Base-by-base conservation (phyloP, 2,888 invertebrate genomes). In the Parascotia fuliginaria region DNA sequence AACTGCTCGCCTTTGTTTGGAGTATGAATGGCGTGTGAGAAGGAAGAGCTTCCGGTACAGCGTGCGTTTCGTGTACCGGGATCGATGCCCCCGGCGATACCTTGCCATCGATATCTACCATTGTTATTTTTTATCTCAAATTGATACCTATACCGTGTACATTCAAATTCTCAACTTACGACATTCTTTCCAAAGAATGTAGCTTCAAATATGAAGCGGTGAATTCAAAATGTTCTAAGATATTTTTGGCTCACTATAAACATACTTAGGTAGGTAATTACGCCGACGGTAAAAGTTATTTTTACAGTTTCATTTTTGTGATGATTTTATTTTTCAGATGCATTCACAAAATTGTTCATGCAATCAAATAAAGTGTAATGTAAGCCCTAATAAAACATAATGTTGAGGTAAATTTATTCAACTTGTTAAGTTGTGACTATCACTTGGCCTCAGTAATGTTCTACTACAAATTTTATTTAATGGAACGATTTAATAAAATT, bases 11-110 rank as follows among this genome's bases (percentile, higher is more conserved):
- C 70, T 75, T 88, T 90, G 87, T 90, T 81, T 73, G 74, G 63
- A 60, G 51, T 51, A 70, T 87, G 83, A 87, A 88, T 86, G 77
- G 73, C 63, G 77, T 73, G 81, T 79, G 87, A 83, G 85, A 89
- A 90, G 89, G 91, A 90, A 90, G 86, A 83, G 80, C 85, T 89
- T 91, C 92, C 92, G 91, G 87, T 76, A 72, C 60, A 41, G 31
- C 33, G 44, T 28, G 47, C 39, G 42, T 43, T n/a, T 34, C 43
- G 54, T 58, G 53, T 52, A 60, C 52, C 75, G 77, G 80, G 79
- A 84, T 81, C 84, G 81, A 79, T 77, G 87, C 87, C 80, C 79
- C 73, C 68, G 81, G 89, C 85, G 74, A 84, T 87, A 86, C 83
- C 85, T 88, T 85, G 79, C 82, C 75, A 83, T 86, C 83, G 82